These are phyloP conservation scores for Hydrotaea cyrtoneurina DNA, from an alignment of 2,888 invertebrate species.

Conservation along the genomic window DNA sequence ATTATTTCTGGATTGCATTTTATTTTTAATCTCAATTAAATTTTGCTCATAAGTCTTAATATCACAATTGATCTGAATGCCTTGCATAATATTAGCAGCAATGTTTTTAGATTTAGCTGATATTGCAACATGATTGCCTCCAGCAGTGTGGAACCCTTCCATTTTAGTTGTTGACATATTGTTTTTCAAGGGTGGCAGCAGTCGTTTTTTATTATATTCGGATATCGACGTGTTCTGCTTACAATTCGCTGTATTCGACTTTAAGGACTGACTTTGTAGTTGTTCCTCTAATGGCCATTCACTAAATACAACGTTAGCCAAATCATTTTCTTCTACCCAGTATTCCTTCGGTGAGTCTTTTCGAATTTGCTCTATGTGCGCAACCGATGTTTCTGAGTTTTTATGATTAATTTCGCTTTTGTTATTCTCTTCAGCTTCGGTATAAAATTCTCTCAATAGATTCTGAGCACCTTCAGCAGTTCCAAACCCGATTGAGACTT, in stretches of 20 bases:
- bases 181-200: neutral
- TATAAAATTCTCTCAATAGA: constrained; percentile 45
- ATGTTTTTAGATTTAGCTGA: constrained; percentile 66
- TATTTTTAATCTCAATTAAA: constrained; percentile 34
- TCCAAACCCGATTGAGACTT: constrained; percentile 43
- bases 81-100: constrained; percentile 59
- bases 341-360: neutral
- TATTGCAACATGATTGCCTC: constrained; percentile 61
- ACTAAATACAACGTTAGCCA: constrained; percentile 54
- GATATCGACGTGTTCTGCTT: neutral
- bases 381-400: neutral
- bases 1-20: constrained; percentile 23
- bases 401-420: constrained; percentile 14
- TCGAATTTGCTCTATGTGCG: neutral
- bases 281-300: constrained; percentile 55
- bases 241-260: neutral
- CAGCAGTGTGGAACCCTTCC: constrained; percentile 67
- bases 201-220: neutral
- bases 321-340: constrained; percentile 30
- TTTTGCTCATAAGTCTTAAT: constrained; percentile 26
- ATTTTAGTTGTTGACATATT: neutral
- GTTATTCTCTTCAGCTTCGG: neutral
- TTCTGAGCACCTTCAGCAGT: constrained; percentile 63
- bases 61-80: constrained; percentile 37
- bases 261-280: neutral